Percentiles rank a stretch among this genome's conserved stretches.
phyloP scores from a whole-genome alignment of 2,888 invertebrate genomes.

The Xestia sexstrigata region DNA sequence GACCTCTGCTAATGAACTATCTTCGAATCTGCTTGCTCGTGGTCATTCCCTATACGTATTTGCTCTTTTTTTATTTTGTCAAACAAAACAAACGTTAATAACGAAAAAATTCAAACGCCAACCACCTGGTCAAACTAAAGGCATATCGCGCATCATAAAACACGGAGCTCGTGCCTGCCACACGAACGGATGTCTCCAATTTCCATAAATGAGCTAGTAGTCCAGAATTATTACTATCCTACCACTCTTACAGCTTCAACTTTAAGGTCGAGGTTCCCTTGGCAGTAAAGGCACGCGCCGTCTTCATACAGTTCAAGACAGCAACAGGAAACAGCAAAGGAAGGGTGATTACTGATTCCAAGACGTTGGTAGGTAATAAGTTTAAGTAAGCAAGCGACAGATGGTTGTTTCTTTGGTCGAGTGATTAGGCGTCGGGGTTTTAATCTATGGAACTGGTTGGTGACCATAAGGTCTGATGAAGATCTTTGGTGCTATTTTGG shows the following conservation, averaged over 20 bases:
- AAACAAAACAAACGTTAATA: conserved; percentile 28
- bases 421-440: conserved; percentile 28
- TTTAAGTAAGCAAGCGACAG: conserved; percentile 56
- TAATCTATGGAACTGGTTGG: conserved; percentile 26
- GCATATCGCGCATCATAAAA: conserved; percentile 75
- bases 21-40: neutral
- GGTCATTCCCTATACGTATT: neutral
- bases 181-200: conserved; percentile 87
- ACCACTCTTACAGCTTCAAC: conserved; percentile 46
- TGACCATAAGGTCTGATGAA: conserved; percentile 22
- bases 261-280: conserved; percentile 25
- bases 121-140: conserved; percentile 74
- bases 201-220: conserved; percentile 74
- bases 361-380: conserved; percentile 73
- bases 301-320: conserved; percentile 76
- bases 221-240: neutral
- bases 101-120: conserved; percentile 52
- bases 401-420: conserved; percentile 60
- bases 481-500: neutral
- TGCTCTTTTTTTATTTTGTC: neutral
- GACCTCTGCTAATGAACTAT: neutral
- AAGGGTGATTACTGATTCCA: conserved; percentile 78
- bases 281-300: conserved; percentile 77
- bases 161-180: conserved; percentile 82
- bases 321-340: conserved; percentile 81